Evolutionary conservation across 2,888 invertebrate genomes (phyloP).

Genomic region (Lepetodrilus schrolli): DNA sequence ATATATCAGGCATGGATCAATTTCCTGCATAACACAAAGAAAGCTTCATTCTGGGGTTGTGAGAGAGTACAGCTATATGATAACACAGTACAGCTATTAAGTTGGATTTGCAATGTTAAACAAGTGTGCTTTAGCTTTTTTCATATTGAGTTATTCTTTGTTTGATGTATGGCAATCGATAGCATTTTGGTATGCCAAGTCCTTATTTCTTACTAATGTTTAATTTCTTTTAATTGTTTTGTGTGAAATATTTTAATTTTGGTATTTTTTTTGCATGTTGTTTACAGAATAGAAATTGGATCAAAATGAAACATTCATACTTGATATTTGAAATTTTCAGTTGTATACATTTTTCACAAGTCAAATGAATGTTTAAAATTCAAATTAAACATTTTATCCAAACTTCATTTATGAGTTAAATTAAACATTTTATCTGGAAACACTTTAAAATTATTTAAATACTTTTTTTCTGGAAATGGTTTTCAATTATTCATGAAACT

Average conservation of each 20-base stretch:
- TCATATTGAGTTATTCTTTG: not conserved
- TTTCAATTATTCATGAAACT: no score
- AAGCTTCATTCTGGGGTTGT: slow-evolving; percentile 26
- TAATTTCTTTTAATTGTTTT: not conserved
- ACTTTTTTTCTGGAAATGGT: no score
- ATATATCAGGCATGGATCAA: not conserved
- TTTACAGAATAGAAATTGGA: not conserved
- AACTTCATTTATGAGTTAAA: no score
- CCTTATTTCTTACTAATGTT: not conserved
- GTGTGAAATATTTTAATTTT: not conserved
- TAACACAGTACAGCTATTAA: not conserved
- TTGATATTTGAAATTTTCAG: no score
- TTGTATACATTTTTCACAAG: no score
- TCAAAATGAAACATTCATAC: not conserved
- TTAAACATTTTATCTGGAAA: no score
- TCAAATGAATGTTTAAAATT: no score
- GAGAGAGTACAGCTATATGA: not conserved
- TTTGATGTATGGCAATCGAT: not conserved
- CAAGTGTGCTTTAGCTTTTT: not conserved
- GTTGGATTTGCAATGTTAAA: not conserved
- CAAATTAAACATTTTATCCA: no score
- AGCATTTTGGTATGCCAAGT: not conserved
- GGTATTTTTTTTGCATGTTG: not conserved
- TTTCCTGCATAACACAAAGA: not conserved
- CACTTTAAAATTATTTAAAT: no score